phyloP scores from a whole-genome alignment of 1,140 invertebrate genomes.

The Neodiprion fabricii region DNA sequence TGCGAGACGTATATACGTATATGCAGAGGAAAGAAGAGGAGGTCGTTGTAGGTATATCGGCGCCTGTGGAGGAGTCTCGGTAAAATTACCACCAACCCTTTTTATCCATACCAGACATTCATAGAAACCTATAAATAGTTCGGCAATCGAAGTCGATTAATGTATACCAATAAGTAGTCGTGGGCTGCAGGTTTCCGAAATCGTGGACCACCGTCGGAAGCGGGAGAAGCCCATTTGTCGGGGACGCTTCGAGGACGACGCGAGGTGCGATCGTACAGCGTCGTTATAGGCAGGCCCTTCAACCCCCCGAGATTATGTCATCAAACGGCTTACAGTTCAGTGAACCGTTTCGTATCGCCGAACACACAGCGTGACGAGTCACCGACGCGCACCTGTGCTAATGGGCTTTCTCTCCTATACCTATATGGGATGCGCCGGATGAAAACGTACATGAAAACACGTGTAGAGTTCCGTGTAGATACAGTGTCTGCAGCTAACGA shows the following conservation, averaged over 20 bases:
- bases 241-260: no score
- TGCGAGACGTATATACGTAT: no score
- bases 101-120: not conserved
- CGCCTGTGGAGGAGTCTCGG: no score
- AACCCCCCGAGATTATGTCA: slow-evolving; percentile 27
- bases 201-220: no score
- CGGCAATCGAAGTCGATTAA: no score
- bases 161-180: no score
- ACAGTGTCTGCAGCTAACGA: slow-evolving; percentile 49
- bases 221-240: no score
- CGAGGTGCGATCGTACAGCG: not conserved
- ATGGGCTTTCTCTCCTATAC: not conserved
- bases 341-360: slow-evolving; percentile 34
- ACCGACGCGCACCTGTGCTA: not conserved
- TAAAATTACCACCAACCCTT: not conserved
- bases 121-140: no score
- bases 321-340: slow-evolving; percentile 33
- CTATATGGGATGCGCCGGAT: slow-evolving; percentile 26
- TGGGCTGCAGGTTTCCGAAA: no score
- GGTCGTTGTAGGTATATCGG: no score
- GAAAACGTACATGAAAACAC: slow-evolving; percentile 44
- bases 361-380: slow-evolving; percentile 32
- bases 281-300: not conserved
- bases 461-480: slow-evolving; percentile 33
- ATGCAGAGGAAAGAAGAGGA: no score